Evolutionary conservation across 1,140 invertebrate species (phyloP), one percentile per base, ranked within the genome.

Genomic region (Lethrus apterus): DNA sequence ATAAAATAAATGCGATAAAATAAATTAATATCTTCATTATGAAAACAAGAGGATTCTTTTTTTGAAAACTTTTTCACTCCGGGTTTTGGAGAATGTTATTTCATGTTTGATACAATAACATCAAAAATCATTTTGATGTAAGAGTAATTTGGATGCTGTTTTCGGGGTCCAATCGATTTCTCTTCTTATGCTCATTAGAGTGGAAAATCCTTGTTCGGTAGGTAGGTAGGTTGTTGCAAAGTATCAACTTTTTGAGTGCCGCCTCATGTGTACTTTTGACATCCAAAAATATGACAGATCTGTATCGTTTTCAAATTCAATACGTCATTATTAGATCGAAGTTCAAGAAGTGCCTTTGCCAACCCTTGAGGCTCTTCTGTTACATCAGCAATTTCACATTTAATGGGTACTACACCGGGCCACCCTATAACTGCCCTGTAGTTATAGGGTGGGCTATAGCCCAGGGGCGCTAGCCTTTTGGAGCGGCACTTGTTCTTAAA

Each of bases 201-300:
- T 34, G n/a, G 21, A 40, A 42, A 40, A 46, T 11, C 45, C 45
- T 46, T 46, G 45, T 48, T 42, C 46, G 46, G 36, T n/a, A n/a
- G n/a, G 43, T 38, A 48, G 43, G 45, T 44, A 49, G 44, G 48
- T 50, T 38, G 44, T 53, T 50, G 32, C 41, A 43, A 47, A 44
- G 52, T 44, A 52, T 11, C 48, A 51, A 47, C 36, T 45, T 44
- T 54, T 53, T 48, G 46, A 53, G 43, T 48, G 41, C 51, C 47
- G 50, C 40, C 40, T 52, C 46, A 52, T 52, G 40, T 52, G 51
- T 48, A 50, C 34, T 36, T 53, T 53, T 53, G 44, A 55, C 48
- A 46, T 50, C 48, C 38, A 51, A 48, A 40, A 40, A 40, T 7
- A 40, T 13, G 35, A 15, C 35, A 40, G 35, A 40, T 40, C 20